phyloP scores from a whole-genome alignment of 2,797 vertebrate genomes.

The Cygnus olor region DNA sequence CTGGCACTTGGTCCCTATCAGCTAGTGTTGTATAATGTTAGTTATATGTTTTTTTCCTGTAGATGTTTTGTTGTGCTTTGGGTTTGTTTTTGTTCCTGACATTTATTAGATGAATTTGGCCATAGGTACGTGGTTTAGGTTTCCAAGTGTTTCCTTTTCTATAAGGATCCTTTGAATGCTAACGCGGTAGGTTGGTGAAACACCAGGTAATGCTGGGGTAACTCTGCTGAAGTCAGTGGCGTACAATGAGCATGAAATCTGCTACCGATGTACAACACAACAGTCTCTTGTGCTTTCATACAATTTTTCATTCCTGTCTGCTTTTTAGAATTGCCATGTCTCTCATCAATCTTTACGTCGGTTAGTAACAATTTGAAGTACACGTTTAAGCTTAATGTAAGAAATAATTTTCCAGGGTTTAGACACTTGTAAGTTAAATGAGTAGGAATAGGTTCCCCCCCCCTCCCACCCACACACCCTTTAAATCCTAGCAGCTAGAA shows the following conservation, averaged over 20 bases:
- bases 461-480: constrained; percentile 46
- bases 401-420: constrained; percentile 51
- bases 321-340: not conserved
- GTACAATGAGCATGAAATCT: not conserved
- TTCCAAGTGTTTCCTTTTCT: constrained; percentile 14
- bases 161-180: not conserved
- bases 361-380: constrained; percentile 62
- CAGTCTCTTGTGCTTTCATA: not conserved
- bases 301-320: not conserved
- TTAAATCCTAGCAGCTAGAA: constrained; percentile 79
- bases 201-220: not conserved
- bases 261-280: not conserved
- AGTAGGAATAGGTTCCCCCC: constrained; percentile 37
- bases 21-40: too few relatives aligned
- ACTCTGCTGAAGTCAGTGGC: not conserved
- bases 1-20: not conserved
- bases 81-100: not conserved
- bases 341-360: constrained; percentile 2
- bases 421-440: constrained; percentile 60
- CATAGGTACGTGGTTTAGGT: not conserved
- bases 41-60: not conserved
- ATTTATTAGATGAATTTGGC: not conserved
- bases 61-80: not conserved
- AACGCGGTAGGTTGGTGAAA: not conserved
- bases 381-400: constrained; percentile 58